Evolutionary conservation across 2,888 invertebrate genomes (phyloP).

Genomic region (Lepidonotus clava): DNA sequence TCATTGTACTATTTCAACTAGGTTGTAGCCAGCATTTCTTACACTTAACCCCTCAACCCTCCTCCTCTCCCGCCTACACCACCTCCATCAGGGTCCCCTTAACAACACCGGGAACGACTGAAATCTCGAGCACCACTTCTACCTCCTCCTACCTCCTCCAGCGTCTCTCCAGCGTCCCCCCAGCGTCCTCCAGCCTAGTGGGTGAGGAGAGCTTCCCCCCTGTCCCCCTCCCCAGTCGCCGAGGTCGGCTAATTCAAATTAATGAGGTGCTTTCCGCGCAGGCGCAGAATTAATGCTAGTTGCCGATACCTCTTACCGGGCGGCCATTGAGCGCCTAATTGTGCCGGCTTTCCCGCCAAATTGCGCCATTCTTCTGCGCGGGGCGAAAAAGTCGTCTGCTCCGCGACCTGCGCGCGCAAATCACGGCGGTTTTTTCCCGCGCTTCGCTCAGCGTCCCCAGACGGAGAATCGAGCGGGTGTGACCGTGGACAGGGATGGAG

Average conservation of each 20-base stretch:
- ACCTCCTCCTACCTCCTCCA: no score
- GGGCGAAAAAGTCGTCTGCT: constrained; percentile 40
- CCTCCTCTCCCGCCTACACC: not conserved
- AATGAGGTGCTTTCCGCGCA: not conserved
- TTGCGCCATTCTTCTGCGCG: constrained; percentile 34
- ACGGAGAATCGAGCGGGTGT: no score
- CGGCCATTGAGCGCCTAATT: constrained; percentile 35
- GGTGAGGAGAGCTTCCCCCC: not conserved
- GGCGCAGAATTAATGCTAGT: constrained; percentile 32
- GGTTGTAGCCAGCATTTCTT: no score
- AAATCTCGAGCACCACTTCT: not conserved
- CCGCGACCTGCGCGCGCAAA: constrained; percentile 37
- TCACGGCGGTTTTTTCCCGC: not conserved
- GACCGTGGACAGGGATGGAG: no score
- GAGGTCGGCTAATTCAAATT: constrained; percentile 40
- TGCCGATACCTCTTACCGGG: not conserved
- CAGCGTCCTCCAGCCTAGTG: no score
- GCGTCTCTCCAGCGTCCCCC: no score
- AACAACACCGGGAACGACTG: not conserved
- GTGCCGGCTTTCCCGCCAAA: constrained; percentile 47
- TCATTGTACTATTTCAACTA: no score
- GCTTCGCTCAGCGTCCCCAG: not conserved
- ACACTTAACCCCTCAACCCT: no score
- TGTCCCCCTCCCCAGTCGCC: not conserved
- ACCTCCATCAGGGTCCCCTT: no score